phyloP scores from a whole-genome alignment of 2,888 invertebrate genomes.

The Cantharis lateralis region DNA sequence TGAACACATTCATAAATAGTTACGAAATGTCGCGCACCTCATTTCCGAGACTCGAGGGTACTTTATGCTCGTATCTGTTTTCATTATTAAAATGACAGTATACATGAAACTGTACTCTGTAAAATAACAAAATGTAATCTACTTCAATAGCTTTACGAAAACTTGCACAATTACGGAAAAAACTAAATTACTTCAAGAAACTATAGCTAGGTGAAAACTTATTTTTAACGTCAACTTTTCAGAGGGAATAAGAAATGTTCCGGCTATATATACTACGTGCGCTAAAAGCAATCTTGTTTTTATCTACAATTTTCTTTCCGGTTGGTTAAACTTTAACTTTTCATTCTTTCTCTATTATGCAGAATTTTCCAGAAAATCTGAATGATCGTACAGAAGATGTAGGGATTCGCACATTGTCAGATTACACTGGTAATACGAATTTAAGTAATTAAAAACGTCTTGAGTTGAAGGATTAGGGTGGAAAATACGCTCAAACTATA shows the following conservation, averaged over 20 bases:
- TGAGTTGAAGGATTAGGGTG: neutral
- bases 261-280: neutral
- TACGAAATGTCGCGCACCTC: constrained; percentile 19
- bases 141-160: neutral
- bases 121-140: constrained; percentile 15
- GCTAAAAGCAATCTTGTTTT: neutral
- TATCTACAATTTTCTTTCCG: neutral
- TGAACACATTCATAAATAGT: constrained; percentile 17
- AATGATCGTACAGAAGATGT: neutral
- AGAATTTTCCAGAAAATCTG: neutral
- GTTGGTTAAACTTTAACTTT: neutral
- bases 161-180: neutral
- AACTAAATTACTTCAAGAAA: neutral
- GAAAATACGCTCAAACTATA: neutral
- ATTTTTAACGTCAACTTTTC: neutral
- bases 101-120: constrained; percentile 19
- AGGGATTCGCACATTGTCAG: neutral
- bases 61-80: constrained; percentile 18
- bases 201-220: neutral
- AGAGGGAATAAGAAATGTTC: neutral
- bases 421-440: neutral
- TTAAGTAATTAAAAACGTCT: neutral
- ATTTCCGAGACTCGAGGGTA: constrained; percentile 17
- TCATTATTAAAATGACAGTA: constrained; percentile 21
- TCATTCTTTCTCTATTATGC: neutral